Base-by-base conservation (phyloP, 2,888 invertebrate species). In the Melieria crassipennis region DNA sequence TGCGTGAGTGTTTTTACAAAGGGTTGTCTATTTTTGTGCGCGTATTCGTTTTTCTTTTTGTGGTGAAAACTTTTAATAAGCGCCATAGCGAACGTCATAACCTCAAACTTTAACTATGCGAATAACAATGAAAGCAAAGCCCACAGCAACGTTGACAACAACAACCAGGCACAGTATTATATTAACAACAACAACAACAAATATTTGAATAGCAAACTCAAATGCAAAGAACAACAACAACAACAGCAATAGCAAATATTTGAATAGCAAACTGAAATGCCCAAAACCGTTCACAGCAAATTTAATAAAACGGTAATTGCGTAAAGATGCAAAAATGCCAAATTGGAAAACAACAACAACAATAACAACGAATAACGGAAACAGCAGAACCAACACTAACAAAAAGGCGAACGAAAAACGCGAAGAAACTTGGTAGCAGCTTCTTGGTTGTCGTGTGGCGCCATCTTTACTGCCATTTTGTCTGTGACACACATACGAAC, bases 381-480 rank as follows among this genome's bases (percentile, higher is more conserved):
- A 56, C 43, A 30, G n/a, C 42, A 48, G 1, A 10, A 4, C 50
- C 47, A 42, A 67, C 13, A 16, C 16, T 11, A 57, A 13, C 57
- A 30, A n/a, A 9, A n/a, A 42, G 11, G 50, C 11, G 10, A 50
- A 50, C 50, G 11, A 42, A 58, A 43, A 13, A 11, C 4, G 5
- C 9, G 7, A 7, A 4, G 5, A 9, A 42, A 7, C 3, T 43
- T 9, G n/a, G 7, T 55, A 13, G 30, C 65, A 30, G 46, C 47
- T 46, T 30, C 47, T 7, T 66, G 10, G 7, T 48, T 58, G 50
- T 45, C 55, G 45, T 47, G 56, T 73, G 77, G 77, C 77, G 77
- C 75, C 77, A 76, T 67, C 70, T 70, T 70, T 68, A 74, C 75
- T 73, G 75, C 73, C 77, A 76, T 73, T 72, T 75, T 75, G 77